Percentiles rank a stretch among this genome's conserved stretches.
Conservation (phyloP, 2,888 invertebrate species). For the Drosophila koepferae region DNA sequence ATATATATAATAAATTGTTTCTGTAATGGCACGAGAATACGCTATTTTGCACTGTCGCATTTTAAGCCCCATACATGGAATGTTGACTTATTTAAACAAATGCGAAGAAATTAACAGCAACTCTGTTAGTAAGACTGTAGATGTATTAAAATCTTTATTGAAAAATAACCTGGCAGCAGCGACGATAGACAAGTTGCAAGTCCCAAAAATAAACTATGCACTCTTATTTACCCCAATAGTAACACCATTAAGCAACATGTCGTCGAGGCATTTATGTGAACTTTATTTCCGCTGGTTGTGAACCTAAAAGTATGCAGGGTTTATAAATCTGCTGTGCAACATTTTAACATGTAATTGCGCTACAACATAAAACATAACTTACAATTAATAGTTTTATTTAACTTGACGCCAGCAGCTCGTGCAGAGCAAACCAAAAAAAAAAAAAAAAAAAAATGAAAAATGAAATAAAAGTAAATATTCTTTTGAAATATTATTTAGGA, state of each 20-base stretch:
- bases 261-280: conserved; percentile 23
- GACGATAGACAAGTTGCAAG: not conserved
- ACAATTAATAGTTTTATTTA: conserved; percentile 57
- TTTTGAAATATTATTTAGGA: not conserved
- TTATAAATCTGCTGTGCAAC: conserved; percentile 56
- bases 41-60: not conserved
- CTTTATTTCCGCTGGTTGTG: conserved; percentile 29
- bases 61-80: not conserved
- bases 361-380: conserved; percentile 71
- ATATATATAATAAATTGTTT: not conserved
- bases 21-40: not conserved
- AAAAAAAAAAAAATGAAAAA: no score
- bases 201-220: not conserved
- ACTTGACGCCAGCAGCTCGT: not conserved
- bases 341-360: conserved; percentile 73
- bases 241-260: conserved; percentile 4
- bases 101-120: not conserved
- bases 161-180: not conserved
- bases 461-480: not conserved
- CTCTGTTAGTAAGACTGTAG: not conserved
- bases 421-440: not conserved
- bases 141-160: conserved; percentile 7
- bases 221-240: not conserved
- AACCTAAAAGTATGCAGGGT: conserved; percentile 58
- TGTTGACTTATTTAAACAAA: conserved; percentile 6